Evolutionary conservation across 2,888 invertebrate species (phyloP).

Genomic region (Hyles lineata): DNA sequence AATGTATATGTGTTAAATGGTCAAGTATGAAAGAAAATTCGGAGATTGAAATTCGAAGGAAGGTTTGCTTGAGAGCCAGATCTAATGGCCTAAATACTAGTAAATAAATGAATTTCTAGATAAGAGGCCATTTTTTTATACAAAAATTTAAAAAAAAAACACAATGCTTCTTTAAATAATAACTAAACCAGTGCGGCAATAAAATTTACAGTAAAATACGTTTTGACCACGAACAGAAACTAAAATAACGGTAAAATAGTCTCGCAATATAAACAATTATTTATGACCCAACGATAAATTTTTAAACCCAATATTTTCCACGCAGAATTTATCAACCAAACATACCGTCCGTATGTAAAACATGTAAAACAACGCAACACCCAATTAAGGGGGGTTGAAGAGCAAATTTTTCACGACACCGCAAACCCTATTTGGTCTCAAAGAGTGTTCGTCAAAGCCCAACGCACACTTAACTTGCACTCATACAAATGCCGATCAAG

Average conservation of each 20-base stretch:
- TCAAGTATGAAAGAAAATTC: no score
- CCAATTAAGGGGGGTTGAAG: constrained; percentile 81
- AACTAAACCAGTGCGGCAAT: no score
- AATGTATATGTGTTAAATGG: no score
- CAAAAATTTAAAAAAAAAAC: no score
- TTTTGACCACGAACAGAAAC: no score
- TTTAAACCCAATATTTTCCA: neutral
- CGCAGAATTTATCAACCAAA: neutral
- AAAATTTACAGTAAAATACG: no score
- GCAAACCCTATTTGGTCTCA: constrained; percentile 78
- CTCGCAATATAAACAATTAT: neutral
- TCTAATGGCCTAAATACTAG: no score
- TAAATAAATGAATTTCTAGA: no score
- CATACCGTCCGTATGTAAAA: constrained; percentile 36
- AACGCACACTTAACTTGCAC: constrained; percentile 60
- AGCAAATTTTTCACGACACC: constrained; percentile 80
- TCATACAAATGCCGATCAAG: constrained; percentile 85
- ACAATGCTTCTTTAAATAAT: no score
- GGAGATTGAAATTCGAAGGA: no score
- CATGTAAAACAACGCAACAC: constrained; percentile 69
- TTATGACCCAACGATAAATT: neutral
- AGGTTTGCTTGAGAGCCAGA: no score
- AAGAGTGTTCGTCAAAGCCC: constrained; percentile 73
- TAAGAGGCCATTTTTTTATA: no score
- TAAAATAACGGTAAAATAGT: neutral